These are phyloP conservation scores for Cephus nigrinus DNA, from an alignment of 2,888 invertebrate species.

Conservation along the genomic window DNA sequence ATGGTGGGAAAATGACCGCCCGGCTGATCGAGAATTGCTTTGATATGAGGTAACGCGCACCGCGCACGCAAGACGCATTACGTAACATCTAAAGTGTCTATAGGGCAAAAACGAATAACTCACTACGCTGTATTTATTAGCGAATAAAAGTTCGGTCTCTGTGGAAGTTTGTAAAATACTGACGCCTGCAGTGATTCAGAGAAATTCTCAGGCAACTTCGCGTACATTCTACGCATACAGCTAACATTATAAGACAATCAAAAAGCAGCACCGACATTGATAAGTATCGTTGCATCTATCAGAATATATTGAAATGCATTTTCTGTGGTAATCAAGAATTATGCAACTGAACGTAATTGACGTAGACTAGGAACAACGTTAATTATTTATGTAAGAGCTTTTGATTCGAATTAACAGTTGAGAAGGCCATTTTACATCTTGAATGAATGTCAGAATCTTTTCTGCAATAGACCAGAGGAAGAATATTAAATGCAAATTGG, in stretches of 20 bases:
- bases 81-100: constrained; percentile 33
- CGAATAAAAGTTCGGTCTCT: neutral
- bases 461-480: neutral
- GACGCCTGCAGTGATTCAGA: neutral
- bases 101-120: neutral
- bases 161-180: neutral
- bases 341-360: neutral
- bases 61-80: constrained; percentile 44
- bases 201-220: neutral
- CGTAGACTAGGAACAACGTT: neutral
- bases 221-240: neutral
- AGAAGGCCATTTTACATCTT: neutral
- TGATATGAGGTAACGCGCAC: constrained; percentile 48
- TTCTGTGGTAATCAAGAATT: neutral
- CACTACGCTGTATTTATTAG: neutral
- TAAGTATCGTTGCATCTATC: neutral
- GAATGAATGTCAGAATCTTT: neutral
- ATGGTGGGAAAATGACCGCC: constrained; percentile 49
- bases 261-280: neutral
- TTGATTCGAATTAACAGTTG: constrained; percentile 5
- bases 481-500: neutral
- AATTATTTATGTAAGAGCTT: constrained; percentile 10
- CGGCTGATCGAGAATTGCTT: constrained; percentile 42
- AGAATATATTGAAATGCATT: neutral
- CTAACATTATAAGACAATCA: neutral